Evolutionary conservation across 2,113 vertebrate genomes (phyloP), one percentile per base, ranked within the genome.

Genomic region (Atherinomorus stipes): DNA sequence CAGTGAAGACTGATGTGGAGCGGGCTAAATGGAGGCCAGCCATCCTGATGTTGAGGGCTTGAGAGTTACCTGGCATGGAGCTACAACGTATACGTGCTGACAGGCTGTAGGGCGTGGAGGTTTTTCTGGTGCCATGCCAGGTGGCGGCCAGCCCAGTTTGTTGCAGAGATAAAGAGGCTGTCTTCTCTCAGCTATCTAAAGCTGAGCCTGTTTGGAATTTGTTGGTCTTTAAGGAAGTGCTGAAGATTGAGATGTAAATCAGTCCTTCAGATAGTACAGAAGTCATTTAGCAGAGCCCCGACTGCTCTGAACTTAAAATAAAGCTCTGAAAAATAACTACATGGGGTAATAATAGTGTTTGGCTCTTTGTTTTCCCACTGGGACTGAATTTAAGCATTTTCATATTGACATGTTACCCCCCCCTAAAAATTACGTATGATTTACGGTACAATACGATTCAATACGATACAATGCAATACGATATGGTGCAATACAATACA

Each of bases 141-240:
- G 40, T 83, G 81, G 86, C 76, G 2, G 50, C 12, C 2, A 4
- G 81, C 87, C 81, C 50, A 59, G 74, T 83, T 74, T 64, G 71
- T 64, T 54, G 67, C 54, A 64, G 69, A 89, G 86, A 84, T 88
- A 88, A 85, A 74, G 64, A 78, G 76, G 64, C 71, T 64, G 74
- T 84, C 76, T 58, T 64, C 22, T 18, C 54, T 63, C 16, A 2
- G 61, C 54, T 64, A 40, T 61, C 51, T 54, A 40, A 26, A 54
- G 52, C 53, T 4, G 1, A 60, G 31, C 44, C 63, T 31, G 31
- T 56, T 78, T 68, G 49, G 63, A 64, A 12, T 71, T 71, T 40
- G 44, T 40, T 57, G 64, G 52, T 76, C 49, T 54, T 42, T 70
- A 44, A 74, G 69, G 68, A 71, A 84, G 63, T 11, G 82, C 73